phyloP scores from a whole-genome alignment of 2,113 vertebrate species.

The Plotosus lineatus region DNA sequence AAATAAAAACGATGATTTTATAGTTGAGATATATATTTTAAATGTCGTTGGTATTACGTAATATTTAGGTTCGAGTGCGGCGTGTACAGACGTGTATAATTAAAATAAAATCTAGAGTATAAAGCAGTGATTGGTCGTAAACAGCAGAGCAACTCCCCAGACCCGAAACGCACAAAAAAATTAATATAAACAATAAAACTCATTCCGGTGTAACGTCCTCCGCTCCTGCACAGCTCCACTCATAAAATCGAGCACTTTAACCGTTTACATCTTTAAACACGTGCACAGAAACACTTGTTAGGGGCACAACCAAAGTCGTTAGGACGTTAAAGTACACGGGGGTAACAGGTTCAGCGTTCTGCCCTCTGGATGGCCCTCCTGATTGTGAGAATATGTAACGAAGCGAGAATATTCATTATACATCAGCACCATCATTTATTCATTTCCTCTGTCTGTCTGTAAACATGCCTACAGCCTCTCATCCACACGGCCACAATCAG shows the following conservation, averaged over 20 bases:
- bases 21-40: too few species aligned
- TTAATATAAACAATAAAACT: too few species aligned
- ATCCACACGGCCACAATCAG: constrained; percentile 46
- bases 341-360: constrained; percentile 21
- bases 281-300: constrained; percentile 44
- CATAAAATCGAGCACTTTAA: background rate
- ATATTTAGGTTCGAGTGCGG: too few species aligned
- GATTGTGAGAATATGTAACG: constrained; percentile 74
- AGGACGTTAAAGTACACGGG: constrained; percentile 11
- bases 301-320: constrained; percentile 24
- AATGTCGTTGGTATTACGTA: too few species aligned
- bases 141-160: too few species aligned
- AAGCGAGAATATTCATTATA: constrained; percentile 75
- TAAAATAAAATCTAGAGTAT: too few species aligned
- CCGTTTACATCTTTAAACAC: background rate
- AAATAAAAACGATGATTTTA: too few species aligned
- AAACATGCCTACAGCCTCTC: constrained; percentile 64
- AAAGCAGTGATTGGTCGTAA: too few species aligned
- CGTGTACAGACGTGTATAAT: too few species aligned
- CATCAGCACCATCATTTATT: constrained; percentile 77
- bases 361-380: constrained; percentile 66
- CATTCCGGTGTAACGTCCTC: too few species aligned
- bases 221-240: background rate
- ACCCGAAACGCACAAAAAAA: too few species aligned
- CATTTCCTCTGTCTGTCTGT: constrained; percentile 69